Percentiles rank a stretch among this genome's conserved stretches.
These are phyloP conservation scores for Ophion costatus DNA, from an alignment of 2,888 invertebrate species.

Conservation along the genomic window DNA sequence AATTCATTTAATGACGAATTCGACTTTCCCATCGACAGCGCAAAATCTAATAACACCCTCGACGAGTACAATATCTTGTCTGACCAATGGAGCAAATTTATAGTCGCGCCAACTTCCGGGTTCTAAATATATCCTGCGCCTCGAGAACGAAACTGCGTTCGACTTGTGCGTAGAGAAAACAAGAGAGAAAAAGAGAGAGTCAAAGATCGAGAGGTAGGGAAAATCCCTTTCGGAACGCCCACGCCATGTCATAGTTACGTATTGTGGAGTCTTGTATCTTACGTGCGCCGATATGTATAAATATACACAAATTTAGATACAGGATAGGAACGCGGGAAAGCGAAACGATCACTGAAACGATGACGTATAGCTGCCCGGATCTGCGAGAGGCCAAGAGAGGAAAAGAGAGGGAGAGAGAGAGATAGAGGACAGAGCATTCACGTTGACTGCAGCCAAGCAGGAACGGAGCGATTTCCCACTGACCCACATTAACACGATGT, in stretches of 20 bases:
- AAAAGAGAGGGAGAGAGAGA: neutral
- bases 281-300: constrained; percentile 8
- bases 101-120: constrained; percentile 48
- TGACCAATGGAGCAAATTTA: constrained; percentile 19
- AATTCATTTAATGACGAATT: too few relatives aligned
- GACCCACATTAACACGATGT: constrained; percentile 77
- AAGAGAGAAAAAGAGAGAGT: neutral
- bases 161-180: constrained; percentile 9
- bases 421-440: too few relatives aligned
- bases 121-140: constrained; percentile 52
- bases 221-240: constrained; percentile 44
- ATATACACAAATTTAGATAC: constrained; percentile 18
- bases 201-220: constrained; percentile 11
- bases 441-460: constrained; percentile 67
- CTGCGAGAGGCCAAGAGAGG: constrained; percentile 61
- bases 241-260: constrained; percentile 55
- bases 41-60: too few relatives aligned
- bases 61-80: too few relatives aligned
- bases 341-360: constrained; percentile 63
- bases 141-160: constrained; percentile 26
- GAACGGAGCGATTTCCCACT: constrained; percentile 81
- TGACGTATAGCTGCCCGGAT: constrained; percentile 59
- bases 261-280: constrained; percentile 23
- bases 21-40: too few relatives aligned
- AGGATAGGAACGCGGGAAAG: constrained; percentile 53